Evolutionary conservation across 2,888 invertebrate species (phyloP), one percentile per base, ranked within the genome.

Genomic region (Chouioia cunea): DNA sequence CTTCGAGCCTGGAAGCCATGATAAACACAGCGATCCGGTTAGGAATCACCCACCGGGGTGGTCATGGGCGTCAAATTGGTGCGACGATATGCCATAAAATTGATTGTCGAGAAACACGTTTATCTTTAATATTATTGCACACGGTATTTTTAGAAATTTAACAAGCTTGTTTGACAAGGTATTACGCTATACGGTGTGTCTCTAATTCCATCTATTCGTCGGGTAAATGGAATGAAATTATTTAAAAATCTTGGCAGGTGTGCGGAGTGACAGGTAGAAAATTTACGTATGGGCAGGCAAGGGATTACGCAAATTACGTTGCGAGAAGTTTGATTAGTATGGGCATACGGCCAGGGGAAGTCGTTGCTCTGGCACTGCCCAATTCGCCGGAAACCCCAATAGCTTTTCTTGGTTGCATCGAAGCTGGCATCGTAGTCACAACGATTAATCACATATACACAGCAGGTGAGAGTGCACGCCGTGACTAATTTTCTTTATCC

Each of bases 361-460:
- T 91, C 0, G 83, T 94, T 0, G 92, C 91, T 0, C 77, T 95
- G 6, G 89, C 93, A 79, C 80, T 94, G 66, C 93, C 93, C 0
- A 95, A 95, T 82, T 79, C 91, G 23, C 94, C 94, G 0, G 95
- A 95, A 83, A 92, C 89, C 79, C 89, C 91, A 0, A 86, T 93
- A 15, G 88, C 90, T 1, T 82, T 89, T 12, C 80, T 93, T 78
- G 94, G 93, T 0, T 88, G 90, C 36, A 78, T 92, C 43, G 91
- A 91, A 78, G 93, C 93, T 53, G 93, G 93, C 0, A 86, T 92
- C 1, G 80, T 90, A 14, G 89, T 92, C 2, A 93, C 93, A 0
- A 91, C 93, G 0, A 87, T 94, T 8, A 95, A 94, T 86, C 93
- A 94, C 0, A 82, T 89, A 72, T 94, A 94, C 79, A 94, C 92